Evolutionary conservation across 2,113 vertebrate species (phyloP).

Genomic region (Carlito syrichta): DNA sequence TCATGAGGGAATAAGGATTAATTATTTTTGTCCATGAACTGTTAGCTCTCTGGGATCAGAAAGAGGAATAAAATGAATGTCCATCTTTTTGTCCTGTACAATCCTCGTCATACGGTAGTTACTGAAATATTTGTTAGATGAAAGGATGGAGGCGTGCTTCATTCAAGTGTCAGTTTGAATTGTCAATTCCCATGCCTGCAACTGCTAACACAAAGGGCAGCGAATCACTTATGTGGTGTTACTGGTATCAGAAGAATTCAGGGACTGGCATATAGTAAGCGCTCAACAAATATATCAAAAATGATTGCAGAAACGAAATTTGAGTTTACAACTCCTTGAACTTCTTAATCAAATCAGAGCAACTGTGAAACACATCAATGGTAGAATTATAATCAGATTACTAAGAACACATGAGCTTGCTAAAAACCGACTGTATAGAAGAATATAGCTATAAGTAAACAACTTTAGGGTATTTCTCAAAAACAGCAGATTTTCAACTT

Average conservation of each 20-base stretch:
- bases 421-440: not conserved
- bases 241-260: not conserved
- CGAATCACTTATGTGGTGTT: not conserved
- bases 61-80: not conserved
- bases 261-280: not conserved
- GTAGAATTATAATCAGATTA: not conserved
- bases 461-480: not conserved
- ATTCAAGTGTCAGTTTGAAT: not conserved
- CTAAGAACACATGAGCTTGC: not conserved
- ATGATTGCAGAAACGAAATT: not conserved
- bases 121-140: not conserved
- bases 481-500: not conserved
- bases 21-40: not conserved
- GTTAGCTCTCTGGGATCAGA: not conserved
- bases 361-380: not conserved
- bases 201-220: not conserved
- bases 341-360: constrained; percentile 4
- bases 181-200: not conserved
- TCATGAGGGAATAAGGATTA: not conserved
- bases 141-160: not conserved
- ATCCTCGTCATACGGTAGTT: not conserved
- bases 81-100: not conserved
- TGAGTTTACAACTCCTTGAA: not conserved
- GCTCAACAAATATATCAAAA: not conserved
- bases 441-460: not conserved